Percentiles rank a stretch among this genome's conserved stretches.
phyloP scores from a whole-genome alignment of 2,113 vertebrate genomes.

The Oncorhynchus kisutch region DNA sequence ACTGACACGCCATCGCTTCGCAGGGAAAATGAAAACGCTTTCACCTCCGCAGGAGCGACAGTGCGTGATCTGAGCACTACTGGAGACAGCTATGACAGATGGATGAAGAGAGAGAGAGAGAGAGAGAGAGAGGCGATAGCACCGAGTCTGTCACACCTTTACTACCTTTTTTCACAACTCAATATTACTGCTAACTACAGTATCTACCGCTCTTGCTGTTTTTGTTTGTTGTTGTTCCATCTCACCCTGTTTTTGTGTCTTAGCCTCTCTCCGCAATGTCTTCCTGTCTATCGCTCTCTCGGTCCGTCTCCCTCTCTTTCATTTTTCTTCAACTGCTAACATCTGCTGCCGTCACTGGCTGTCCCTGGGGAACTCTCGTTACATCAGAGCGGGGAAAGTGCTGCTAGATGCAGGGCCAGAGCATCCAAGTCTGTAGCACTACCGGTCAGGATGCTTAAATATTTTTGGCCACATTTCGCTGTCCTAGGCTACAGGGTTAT shows the following conservation, averaged over 20 bases:
- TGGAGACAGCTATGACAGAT: background rate
- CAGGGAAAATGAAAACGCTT: background rate
- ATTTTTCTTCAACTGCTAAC: constrained; percentile 23
- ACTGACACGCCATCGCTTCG: background rate
- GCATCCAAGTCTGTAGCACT: constrained; percentile 17
- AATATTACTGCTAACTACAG: background rate
- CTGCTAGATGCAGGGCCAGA: constrained; percentile 22
- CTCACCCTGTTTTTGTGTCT: background rate
- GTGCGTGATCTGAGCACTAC: background rate
- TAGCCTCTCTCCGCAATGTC: background rate
- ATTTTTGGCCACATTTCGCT: background rate
- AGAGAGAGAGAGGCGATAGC: background rate
- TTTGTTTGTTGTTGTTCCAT: background rate
- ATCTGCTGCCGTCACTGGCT: constrained; percentile 48
- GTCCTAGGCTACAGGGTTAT: background rate
- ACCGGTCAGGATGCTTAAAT: background rate
- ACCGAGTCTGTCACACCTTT: background rate
- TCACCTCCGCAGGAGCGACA: background rate
- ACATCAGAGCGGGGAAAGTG: constrained; percentile 35
- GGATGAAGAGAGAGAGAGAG: background rate
- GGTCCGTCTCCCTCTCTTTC: background rate
- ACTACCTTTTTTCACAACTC: background rate
- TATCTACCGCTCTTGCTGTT: background rate
- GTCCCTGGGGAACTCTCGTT: constrained; percentile 38
- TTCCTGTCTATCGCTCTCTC: background rate